phyloP scores from a whole-genome alignment of 2,888 invertebrate genomes.

The Carabus problematicus region DNA sequence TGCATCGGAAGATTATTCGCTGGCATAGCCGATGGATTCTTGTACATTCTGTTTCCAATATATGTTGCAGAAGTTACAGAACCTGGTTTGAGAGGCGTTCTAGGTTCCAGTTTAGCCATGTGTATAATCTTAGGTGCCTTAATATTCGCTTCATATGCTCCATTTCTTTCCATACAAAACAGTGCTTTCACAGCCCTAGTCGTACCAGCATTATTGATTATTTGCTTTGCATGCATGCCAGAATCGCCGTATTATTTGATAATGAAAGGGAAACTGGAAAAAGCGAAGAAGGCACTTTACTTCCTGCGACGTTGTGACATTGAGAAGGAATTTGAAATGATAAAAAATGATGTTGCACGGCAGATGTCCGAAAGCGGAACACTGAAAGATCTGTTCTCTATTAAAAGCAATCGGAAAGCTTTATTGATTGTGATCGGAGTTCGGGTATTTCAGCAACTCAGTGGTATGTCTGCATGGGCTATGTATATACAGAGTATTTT shows the following conservation, averaged over 20 bases:
- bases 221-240: slow-evolving; percentile 63
- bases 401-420: slow-evolving; percentile 67
- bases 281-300: slow-evolving; percentile 59
- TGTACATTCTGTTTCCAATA: slow-evolving; percentile 61
- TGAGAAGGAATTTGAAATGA: slow-evolving; percentile 56
- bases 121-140: slow-evolving; percentile 64
- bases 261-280: slow-evolving; percentile 56
- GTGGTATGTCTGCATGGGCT: slow-evolving; percentile 69
- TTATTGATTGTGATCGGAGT: slow-evolving; percentile 69
- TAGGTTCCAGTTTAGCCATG: slow-evolving; percentile 66
- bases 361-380: slow-evolving; percentile 63
- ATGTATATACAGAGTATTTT: slow-evolving; percentile 66
- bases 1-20: slow-evolving; percentile 65
- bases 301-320: slow-evolving; percentile 57
- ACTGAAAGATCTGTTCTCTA: slow-evolving; percentile 64
- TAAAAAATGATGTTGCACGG: slow-evolving; percentile 52
- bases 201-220: slow-evolving; percentile 60
- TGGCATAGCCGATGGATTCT: slow-evolving; percentile 64
- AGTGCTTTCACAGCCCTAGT: slow-evolving; percentile 61
- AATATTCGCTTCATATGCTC: slow-evolving; percentile 60
- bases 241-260: slow-evolving; percentile 66
- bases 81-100: slow-evolving; percentile 63
- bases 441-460: slow-evolving; percentile 63
- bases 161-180: slow-evolving; percentile 59
- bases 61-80: slow-evolving; percentile 69